Evolutionary conservation across 2,888 invertebrate genomes (phyloP).

Genomic region (Xanthostigma xanthostigma): DNA sequence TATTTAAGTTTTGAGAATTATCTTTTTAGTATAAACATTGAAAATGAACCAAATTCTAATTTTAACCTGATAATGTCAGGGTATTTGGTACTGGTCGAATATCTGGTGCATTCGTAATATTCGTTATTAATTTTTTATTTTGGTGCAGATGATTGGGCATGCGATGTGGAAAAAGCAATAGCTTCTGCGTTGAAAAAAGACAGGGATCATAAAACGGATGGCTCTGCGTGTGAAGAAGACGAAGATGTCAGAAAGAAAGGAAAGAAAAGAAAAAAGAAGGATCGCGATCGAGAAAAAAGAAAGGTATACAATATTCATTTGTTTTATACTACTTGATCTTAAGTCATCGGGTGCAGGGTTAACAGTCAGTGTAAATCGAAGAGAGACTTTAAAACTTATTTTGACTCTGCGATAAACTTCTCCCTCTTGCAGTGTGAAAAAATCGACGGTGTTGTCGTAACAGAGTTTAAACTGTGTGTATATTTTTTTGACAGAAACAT

Average conservation of each 20-base stretch:
- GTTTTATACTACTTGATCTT: not conserved
- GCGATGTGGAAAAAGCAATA: constrained; percentile 63
- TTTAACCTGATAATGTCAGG: constrained; percentile 22
- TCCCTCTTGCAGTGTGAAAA: too few relatives aligned
- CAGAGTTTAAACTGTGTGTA: too few relatives aligned
- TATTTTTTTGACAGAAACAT: constrained; percentile 31
- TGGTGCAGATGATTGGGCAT: constrained; percentile 57
- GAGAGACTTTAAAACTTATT: too few relatives aligned
- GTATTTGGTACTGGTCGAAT: not conserved
- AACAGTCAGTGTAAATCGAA: too few relatives aligned
- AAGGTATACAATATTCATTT: constrained; percentile 22
- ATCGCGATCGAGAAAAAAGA: constrained; percentile 35
- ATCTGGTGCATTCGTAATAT: not conserved
- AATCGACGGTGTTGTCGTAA: too few relatives aligned
- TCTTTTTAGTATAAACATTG: too few relatives aligned
- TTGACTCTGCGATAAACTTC: constrained; percentile 1
- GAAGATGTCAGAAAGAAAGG: constrained; percentile 36
- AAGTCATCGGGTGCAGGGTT: not conserved
- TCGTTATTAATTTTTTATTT: constrained; percentile 2
- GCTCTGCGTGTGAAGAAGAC: constrained; percentile 27
- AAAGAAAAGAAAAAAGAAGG: constrained; percentile 41
- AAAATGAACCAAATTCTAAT: too few relatives aligned
- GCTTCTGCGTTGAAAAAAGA: constrained; percentile 60
- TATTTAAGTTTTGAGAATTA: too few relatives aligned
- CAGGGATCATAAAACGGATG: constrained; percentile 25